A percentile compares a stretch with the other conserved stretches of the same genome.
phyloP scores from a whole-genome alignment of 2,113 vertebrate species.

The Prionailurus viverrinus region DNA sequence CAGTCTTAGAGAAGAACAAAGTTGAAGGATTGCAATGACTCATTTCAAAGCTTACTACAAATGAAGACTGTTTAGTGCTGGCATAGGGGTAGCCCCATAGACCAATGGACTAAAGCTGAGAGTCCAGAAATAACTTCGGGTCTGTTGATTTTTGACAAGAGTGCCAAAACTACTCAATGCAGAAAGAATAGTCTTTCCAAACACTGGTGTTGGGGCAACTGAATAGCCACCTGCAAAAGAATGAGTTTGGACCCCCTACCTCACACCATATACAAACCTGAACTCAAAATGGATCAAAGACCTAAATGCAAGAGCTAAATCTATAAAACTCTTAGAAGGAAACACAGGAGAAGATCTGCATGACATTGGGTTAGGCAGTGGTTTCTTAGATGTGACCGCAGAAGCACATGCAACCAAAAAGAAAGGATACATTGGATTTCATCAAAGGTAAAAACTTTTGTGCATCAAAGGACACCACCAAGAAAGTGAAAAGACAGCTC shows the following conservation, averaged over 20 bases:
- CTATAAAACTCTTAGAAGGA: neutral
- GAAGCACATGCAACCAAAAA: neutral
- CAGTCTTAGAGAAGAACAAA: neutral
- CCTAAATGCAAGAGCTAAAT: neutral
- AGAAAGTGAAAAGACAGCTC: neutral
- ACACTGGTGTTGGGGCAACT: neutral
- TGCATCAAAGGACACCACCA: neutral
- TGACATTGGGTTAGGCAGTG: neutral
- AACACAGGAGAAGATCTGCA: neutral
- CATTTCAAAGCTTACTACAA: neutral
- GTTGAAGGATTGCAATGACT: neutral
- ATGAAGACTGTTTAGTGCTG: neutral
- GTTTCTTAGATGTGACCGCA: neutral
- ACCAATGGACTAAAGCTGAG: neutral
- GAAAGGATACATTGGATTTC: neutral
- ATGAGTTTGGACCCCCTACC: neutral
- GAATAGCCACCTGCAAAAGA: neutral
- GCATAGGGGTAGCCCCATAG: rapidly evolving
- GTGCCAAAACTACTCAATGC: too few relatives aligned
- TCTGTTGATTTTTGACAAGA: neutral
- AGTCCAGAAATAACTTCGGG: neutral
- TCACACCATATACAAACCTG: neutral
- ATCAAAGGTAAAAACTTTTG: neutral
- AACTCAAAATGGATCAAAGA: neutral
- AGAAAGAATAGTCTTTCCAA: neutral